These are phyloP conservation scores for Eospalax fontanierii DNA, from an alignment of 2,797 vertebrate species.

Conservation along the genomic window DNA sequence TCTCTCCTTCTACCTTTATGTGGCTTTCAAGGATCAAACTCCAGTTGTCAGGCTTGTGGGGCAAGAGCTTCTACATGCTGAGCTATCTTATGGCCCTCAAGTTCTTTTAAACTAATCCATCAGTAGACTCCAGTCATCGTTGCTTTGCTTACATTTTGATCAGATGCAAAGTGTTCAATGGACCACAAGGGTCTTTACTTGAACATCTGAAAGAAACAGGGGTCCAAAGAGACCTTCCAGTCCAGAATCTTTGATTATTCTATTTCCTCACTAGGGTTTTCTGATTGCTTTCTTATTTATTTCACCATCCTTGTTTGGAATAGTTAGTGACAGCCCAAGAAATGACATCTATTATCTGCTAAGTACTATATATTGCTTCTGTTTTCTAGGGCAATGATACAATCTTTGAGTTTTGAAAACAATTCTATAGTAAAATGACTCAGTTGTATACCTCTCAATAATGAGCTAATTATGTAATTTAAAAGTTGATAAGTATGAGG, in stretches of 20 bases:
- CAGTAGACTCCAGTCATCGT: not conserved
- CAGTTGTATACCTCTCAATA: conserved; percentile 7
- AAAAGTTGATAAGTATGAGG: not conserved
- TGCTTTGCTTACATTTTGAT: conserved; percentile 13
- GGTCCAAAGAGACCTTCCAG: not conserved
- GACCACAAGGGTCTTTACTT: not conserved
- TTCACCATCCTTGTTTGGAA: conserved; percentile 27
- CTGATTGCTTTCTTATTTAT: conserved; percentile 5
- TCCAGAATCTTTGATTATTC: not conserved
- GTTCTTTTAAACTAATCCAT: not conserved
- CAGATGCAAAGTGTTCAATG: not conserved
- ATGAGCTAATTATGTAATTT: conserved; percentile 5
- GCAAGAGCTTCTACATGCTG: not conserved
- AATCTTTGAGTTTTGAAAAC: conserved; percentile 39
- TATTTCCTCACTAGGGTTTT: conserved; percentile 34
- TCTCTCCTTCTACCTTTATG: not conserved
- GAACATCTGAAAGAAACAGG: conserved; percentile 6
- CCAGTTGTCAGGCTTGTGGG: not conserved
- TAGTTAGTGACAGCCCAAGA: conserved; percentile 23
- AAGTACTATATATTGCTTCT: not conserved
- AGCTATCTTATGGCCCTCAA: too few species aligned
- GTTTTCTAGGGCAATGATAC: conserved; percentile 46
- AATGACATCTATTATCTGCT: conserved; percentile 29
- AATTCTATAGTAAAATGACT: conserved; percentile 23
- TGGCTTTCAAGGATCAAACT: not conserved